Evolutionary conservation across 2,888 invertebrate species (phyloP).

Genomic region (Drosophila limbata): DNA sequence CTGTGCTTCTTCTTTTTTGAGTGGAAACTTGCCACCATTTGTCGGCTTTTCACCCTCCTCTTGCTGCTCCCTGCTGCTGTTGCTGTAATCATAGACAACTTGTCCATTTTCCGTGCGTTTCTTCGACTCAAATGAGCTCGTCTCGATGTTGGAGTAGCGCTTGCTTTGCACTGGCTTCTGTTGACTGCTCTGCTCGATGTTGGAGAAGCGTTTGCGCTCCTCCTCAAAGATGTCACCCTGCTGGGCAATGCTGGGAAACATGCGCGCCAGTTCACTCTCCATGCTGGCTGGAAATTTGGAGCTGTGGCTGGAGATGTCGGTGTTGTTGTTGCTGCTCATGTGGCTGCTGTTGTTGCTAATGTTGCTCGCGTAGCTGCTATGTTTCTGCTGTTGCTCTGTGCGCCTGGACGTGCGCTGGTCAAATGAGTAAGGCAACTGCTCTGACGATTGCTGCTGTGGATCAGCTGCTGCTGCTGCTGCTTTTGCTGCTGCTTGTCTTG

Average conservation of each 20-base stretch:
- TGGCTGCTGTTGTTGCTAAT: conserved; percentile 15
- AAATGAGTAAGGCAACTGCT: conserved; percentile 45
- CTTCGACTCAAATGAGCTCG: conserved; percentile 79
- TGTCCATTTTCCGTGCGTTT: conserved; percentile 84
- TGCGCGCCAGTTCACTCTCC: conserved; percentile 76
- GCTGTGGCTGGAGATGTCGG: conserved; percentile 8
- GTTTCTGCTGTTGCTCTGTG: conserved; percentile 31
- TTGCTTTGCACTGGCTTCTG: conserved; percentile 74
- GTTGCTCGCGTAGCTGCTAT: conserved; percentile 29
- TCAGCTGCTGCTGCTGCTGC: conserved; percentile 54
- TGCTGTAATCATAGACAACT: conserved; percentile 81
- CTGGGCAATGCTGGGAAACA: conserved; percentile 77
- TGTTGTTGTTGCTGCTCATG: conserved; percentile 20
- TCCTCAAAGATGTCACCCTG: conserved; percentile 78
- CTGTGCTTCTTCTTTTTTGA: not conserved
- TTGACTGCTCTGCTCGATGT: conserved; percentile 76
- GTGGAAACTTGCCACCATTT: conserved; percentile 24
- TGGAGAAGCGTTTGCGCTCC: conserved; percentile 83
- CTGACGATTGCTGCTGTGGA: conserved; percentile 37
- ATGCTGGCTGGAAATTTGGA: conserved; percentile 66
- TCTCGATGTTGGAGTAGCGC: conserved; percentile 84
- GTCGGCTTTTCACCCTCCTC: conserved; percentile 66
- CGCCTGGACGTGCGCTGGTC: conserved; percentile 41
- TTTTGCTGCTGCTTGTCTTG: conserved; percentile 74
- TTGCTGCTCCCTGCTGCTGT: conserved; percentile 73